phyloP scores from a whole-genome alignment of 2,888 invertebrate species.

The Carabus problematicus region DNA sequence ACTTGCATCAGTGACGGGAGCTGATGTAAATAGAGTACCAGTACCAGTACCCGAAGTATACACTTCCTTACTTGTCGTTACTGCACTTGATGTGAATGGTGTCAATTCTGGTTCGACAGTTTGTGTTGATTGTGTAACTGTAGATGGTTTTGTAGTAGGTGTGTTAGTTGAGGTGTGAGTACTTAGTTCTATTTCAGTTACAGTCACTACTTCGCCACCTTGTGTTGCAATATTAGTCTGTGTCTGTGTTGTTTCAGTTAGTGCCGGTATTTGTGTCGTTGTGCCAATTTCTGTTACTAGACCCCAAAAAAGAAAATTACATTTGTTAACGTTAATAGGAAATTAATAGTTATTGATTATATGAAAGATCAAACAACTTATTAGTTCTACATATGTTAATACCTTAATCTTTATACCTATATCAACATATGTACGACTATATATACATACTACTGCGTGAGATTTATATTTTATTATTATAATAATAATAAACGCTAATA shows the following conservation, averaged over 20 bases:
- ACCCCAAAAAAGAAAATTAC: constrained; percentile 37
- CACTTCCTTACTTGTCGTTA: constrained; percentile 23
- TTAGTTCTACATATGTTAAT: no score
- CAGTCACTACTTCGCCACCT: constrained; percentile 44
- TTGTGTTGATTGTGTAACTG: constrained; percentile 43
- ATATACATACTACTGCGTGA: no score
- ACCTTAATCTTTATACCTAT: no score
- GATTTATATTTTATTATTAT: no score
- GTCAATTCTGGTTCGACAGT: constrained; percentile 43
- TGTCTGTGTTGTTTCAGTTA: constrained; percentile 54
- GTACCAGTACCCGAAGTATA: constrained; percentile 27
- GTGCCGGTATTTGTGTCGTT: constrained; percentile 57
- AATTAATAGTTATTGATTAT: background rate
- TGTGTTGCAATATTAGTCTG: constrained; percentile 26
- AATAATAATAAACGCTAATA: no score
- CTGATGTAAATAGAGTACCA: constrained; percentile 10
- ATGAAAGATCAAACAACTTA: no score
- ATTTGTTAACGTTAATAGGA: constrained; percentile 36
- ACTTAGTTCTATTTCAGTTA: constrained; percentile 17
- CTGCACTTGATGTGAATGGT: constrained; percentile 11
- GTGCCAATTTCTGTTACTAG: constrained; percentile 56
- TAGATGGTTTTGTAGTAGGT: constrained; percentile 9
- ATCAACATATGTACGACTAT: no score
- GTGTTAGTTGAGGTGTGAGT: constrained; percentile 47
- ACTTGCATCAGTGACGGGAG: constrained; percentile 21